Evolutionary conservation across 2,888 invertebrate genomes (phyloP).

Genomic region (Pimpla rufipes): DNA sequence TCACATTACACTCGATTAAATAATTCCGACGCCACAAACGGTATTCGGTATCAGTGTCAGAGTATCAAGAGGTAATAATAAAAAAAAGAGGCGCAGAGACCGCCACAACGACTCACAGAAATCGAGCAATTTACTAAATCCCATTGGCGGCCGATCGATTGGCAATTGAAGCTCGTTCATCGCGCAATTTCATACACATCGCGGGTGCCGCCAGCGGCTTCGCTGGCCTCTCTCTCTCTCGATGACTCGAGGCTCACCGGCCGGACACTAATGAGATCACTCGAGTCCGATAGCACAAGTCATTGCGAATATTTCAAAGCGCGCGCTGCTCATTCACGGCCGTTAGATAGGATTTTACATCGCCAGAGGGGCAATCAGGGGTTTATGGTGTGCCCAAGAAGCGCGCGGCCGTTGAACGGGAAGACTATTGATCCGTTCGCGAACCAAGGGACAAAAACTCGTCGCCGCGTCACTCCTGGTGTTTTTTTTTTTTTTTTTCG

Average conservation of each 20-base stretch:
- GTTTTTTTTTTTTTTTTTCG: neutral
- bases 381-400: conserved; percentile 43
- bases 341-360: neutral
- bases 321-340: neutral
- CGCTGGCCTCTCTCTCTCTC: neutral
- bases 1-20: neutral
- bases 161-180: neutral
- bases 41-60: no score
- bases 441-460: conserved; percentile 33
- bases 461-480: neutral
- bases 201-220: neutral
- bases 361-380: neutral
- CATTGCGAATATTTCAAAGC: neutral
- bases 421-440: conserved; percentile 67
- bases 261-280: neutral
- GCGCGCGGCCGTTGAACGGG: conserved; percentile 41
- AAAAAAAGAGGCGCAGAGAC: neutral
- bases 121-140: neutral
- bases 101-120: neutral
- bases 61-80: neutral
- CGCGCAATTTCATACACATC: neutral
- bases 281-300: conserved; percentile 9
- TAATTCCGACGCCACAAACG: neutral
- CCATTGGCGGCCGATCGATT: neutral
- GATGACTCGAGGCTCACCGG: neutral